These are phyloP conservation scores for Holothuria leucospilota DNA, from an alignment of 53 echinoderm and acorn worm species.

Conservation along the genomic window DNA sequence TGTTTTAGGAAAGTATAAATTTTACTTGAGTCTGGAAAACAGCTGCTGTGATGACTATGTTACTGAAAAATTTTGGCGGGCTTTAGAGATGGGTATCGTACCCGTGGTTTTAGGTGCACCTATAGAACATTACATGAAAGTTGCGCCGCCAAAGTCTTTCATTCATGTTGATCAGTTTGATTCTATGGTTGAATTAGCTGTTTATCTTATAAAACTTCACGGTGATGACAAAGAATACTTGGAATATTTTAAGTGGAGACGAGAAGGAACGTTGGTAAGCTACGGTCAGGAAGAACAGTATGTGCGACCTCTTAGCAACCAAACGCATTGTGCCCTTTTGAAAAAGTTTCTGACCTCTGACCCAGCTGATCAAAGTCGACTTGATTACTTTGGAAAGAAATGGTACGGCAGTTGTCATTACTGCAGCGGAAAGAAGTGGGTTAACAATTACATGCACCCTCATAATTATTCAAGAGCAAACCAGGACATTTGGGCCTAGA, in stretches of 20 bases:
- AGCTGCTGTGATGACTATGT: slow-evolving; percentile 50
- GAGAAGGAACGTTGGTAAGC: slow-evolving; percentile 16
- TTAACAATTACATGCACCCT: slow-evolving; percentile 7
- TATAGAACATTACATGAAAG: slow-evolving; percentile 14
- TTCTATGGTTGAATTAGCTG: slow-evolving; percentile 28
- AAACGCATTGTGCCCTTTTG: background rate
- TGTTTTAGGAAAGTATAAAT: slow-evolving; percentile 25
- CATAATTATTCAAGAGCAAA: background rate
- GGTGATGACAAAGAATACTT: slow-evolving; percentile 1
- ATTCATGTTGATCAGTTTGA: slow-evolving; percentile 47
- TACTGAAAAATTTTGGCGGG: slow-evolving; percentile 48
- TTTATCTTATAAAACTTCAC: slow-evolving; percentile 13
- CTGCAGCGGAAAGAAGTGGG: slow-evolving; percentile 2
- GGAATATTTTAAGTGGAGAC: slow-evolving; percentile 42
- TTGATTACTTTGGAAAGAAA: slow-evolving; percentile 16
- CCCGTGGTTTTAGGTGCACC: slow-evolving; percentile 40
- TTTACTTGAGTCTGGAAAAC: slow-evolving; percentile 42
- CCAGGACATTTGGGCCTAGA: slow-evolving; percentile 21
- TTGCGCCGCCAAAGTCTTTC: slow-evolving; percentile 48
- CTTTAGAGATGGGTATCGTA: slow-evolving; percentile 26
- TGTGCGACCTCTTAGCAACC: slow-evolving; percentile 10
- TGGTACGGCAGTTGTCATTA: slow-evolving; percentile 9
- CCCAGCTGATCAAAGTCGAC: background rate
- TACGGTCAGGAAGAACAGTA: slow-evolving; percentile 19
- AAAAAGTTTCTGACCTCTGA: slow-evolving; percentile 5